Evolutionary conservation across 2,113 vertebrate species (phyloP).

Genomic region (Podarcis raffonei): DNA sequence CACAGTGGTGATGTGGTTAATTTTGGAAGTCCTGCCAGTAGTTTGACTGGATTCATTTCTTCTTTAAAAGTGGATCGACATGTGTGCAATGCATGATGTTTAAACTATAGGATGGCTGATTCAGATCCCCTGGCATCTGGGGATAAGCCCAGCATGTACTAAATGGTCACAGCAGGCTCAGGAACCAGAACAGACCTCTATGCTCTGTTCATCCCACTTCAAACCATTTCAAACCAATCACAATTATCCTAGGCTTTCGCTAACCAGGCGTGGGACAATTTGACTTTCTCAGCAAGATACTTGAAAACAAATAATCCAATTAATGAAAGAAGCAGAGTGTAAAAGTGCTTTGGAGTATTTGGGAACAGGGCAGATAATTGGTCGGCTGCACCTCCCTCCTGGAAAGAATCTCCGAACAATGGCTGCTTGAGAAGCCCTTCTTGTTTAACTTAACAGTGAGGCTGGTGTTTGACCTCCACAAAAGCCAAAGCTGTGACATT

Average conservation of each 20-base stretch:
- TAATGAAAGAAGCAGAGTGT: constrained; percentile 60
- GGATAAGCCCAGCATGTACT: constrained; percentile 38
- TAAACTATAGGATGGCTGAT: background rate
- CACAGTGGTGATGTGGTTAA: background rate
- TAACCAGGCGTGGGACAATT: constrained; percentile 38
- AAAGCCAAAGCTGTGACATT: background rate
- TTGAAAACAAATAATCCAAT: constrained; percentile 63
- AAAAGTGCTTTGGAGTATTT: constrained; percentile 50
- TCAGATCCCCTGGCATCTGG: constrained; percentile 7
- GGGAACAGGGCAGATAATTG: constrained; percentile 41
- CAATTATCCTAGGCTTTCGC: constrained; percentile 56
- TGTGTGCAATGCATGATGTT: fast-evolving
- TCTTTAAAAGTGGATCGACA: background rate
- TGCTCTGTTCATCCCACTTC: constrained; percentile 24
- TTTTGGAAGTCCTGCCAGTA: background rate
- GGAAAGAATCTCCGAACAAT: constrained; percentile 10
- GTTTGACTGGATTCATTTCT: background rate
- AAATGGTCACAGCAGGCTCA: background rate
- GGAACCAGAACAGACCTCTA: constrained; percentile 23
- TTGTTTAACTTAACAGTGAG: background rate
- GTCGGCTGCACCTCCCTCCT: fast-evolving
- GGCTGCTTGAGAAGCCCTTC: constrained; percentile 10
- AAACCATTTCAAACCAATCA: constrained; percentile 40
- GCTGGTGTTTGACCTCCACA: constrained; percentile 15
- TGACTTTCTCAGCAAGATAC: constrained; percentile 50